Conservation (phyloP, 1,140 invertebrate species). For the Cotesia vestalis region DNA sequence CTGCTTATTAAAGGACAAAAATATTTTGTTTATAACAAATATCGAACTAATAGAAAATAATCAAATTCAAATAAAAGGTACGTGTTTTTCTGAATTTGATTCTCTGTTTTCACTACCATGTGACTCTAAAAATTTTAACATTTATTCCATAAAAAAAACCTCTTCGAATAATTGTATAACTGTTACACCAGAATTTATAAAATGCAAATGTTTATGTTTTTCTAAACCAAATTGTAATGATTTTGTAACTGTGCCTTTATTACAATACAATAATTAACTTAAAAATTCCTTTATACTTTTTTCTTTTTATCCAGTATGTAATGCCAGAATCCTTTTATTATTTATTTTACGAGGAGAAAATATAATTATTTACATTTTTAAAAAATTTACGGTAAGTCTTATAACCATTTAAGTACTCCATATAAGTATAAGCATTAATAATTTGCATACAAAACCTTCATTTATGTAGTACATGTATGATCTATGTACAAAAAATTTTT, state of each 20-base stretch:
- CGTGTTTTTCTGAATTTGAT: not conserved
- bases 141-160: slow-evolving; percentile 12
- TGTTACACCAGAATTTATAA: not conserved
- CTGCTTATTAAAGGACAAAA: slow-evolving; percentile 9
- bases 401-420: too few species aligned
- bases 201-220: slow-evolving; percentile 9
- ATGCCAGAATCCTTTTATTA: not conserved
- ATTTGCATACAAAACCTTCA: too few species aligned
- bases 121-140: slow-evolving; percentile 2
- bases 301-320: not conserved
- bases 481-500: too few species aligned
- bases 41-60: not conserved
- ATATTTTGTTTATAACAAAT: not conserved
- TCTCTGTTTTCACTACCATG: not conserved
- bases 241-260: slow-evolving; percentile 1
- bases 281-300: not conserved
- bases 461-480: too few species aligned
- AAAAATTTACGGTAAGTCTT: not conserved
- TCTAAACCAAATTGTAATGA: not conserved
- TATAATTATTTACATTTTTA: not conserved
- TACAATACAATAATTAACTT: slow-evolving; percentile 15
- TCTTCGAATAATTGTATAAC: not conserved
- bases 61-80: not conserved
- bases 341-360: not conserved
- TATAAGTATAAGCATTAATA: too few species aligned